Percentiles rank a stretch among this genome's conserved stretches.
phyloP scores from a whole-genome alignment of 1,140 invertebrate species.

The Euwallacea similis region DNA sequence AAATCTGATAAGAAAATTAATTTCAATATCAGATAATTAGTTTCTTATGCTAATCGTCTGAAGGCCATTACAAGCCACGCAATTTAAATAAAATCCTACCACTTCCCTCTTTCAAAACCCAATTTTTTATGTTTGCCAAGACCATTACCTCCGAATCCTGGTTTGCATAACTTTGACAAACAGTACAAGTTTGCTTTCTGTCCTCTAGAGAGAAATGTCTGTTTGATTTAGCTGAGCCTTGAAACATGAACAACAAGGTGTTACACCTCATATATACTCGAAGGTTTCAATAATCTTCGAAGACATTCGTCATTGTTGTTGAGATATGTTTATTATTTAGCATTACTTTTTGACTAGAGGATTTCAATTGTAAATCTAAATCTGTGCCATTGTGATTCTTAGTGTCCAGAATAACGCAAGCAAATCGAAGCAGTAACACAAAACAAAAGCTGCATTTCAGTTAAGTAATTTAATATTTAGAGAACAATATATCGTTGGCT shows the following conservation, averaged over 20 bases:
- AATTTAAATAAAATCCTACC: not conserved
- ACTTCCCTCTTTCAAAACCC: constrained; percentile 1
- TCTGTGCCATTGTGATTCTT: not conserved
- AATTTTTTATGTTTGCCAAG: constrained; percentile 9
- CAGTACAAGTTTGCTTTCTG: constrained; percentile 13
- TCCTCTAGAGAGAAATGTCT: constrained; percentile 15
- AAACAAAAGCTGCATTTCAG: not conserved
- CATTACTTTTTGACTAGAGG: not conserved
- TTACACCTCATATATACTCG: constrained; percentile 12
- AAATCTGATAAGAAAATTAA: no score
- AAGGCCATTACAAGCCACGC: no score
- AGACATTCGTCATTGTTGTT: not conserved
- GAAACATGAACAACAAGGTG: constrained; percentile 14
- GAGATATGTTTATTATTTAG: not conserved
- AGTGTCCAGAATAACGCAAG: not conserved
- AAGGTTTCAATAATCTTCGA: not conserved
- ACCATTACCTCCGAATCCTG: constrained; percentile 14
- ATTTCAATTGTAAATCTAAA: not conserved
- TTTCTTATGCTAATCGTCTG: no score
- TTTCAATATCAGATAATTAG: no score
- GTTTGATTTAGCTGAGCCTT: constrained; percentile 20
- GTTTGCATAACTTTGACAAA: constrained; percentile 23
- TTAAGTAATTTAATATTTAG: constrained; percentile 6
- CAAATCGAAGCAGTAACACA: not conserved
- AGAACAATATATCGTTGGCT: constrained; percentile 2